Evolutionary conservation across 2,113 vertebrate species (phyloP).

Genomic region (Myiozetetes cayanensis): DNA sequence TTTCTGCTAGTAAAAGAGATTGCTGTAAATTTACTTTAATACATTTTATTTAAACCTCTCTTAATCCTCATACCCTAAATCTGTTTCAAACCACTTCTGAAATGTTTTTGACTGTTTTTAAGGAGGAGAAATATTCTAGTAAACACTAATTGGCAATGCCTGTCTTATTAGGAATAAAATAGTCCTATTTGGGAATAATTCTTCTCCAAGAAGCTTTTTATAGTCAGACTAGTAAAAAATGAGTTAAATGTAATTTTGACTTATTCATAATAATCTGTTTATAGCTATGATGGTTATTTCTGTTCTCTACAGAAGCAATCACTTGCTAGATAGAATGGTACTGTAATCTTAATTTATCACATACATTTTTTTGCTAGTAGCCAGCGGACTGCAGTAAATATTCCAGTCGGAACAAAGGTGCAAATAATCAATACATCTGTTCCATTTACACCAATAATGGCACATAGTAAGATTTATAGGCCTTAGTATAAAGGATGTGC

Average conservation of each 20-base stretch:
- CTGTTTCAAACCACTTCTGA: background rate
- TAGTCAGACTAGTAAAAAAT: background rate
- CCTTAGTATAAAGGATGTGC: background rate
- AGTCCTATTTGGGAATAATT: background rate
- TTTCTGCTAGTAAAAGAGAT: background rate
- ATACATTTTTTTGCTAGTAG: background rate
- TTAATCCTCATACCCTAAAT: background rate
- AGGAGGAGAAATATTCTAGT: background rate
- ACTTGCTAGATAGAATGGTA: background rate
- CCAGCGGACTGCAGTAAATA: background rate
- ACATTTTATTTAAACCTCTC: background rate
- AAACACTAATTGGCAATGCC: background rate
- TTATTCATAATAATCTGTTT: conserved; percentile 33
- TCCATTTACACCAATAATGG: conserved; percentile 34
- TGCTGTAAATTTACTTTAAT: background rate
- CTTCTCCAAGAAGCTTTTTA: background rate
- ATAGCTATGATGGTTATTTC: conserved; percentile 47
- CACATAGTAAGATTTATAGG: conserved; percentile 46
- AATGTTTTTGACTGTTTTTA: background rate
- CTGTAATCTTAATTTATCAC: conserved; percentile 5
- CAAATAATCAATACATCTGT: conserved; percentile 58
- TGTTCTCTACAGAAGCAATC: conserved; percentile 45
- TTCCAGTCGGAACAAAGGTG: background rate
- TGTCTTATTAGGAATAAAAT: background rate
- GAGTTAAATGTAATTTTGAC: background rate